Evolutionary conservation across 2,888 invertebrate genomes (phyloP), one percentile per base, ranked within the genome.

Genomic region (Apocheima hispidaria): DNA sequence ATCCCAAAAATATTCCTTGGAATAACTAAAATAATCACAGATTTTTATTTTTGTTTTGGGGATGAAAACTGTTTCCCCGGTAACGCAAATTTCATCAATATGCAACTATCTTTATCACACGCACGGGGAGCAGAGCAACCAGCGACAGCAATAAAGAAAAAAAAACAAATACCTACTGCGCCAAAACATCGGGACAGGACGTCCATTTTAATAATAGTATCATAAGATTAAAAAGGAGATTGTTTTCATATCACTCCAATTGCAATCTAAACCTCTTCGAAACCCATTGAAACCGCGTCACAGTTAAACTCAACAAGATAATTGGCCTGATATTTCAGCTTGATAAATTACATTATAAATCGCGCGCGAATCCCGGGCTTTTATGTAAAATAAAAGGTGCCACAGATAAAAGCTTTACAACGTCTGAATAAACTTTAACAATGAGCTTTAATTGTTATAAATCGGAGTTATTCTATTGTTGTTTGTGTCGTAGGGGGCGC

Each of bases 341-440:
- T 85, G 84, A 86, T 87, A 83, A 85, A 86, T 86, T 83, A 81
- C 83, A 81, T 81, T 81, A 82, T 87, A 84, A 86, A 84, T 86
- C 84, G 56, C 21, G 41, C 33, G 36, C 26, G 30, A 62, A 53
- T 53, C 49, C 62, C 36, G 30, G 53, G 50, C 57, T 50, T 62
- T 62, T 62, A 57, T 57, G 53, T 54, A 50, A 58, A 58, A 62
- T 58, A 62, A 53, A 62, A 57, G 57, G 57, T 57, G 57, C 41
- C 60, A 60, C 60, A 60, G 60, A 57, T 62, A 62, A 62, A 62
- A 62, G 62, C 62, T 53, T 62, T 58, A 58, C 62, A 62, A 53
- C 57, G 62, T 62, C 62, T 62, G 57, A 53, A 62, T 62, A 57
- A 62, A 56, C 56, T 60, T 60, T 60, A 60, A 60, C 60, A 60